phyloP scores from a whole-genome alignment of 2,888 invertebrate species.

The Cosmia pyralina region DNA sequence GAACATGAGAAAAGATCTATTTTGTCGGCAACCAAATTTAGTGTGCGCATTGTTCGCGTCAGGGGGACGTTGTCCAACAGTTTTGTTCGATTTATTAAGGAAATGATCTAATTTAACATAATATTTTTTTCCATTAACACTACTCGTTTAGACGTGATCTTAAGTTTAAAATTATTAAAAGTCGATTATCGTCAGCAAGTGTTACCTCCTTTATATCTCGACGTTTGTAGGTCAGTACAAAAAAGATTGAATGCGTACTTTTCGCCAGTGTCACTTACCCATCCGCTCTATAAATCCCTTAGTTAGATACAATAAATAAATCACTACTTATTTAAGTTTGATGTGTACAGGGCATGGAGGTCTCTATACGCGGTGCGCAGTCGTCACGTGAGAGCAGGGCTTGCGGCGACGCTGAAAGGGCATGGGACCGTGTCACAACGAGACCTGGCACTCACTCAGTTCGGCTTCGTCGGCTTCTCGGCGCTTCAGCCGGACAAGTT shows the following conservation, averaged over 20 bases:
- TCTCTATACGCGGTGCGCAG: slow-evolving; percentile 92
- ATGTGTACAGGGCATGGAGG: slow-evolving; percentile 91
- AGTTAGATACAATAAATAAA: slow-evolving; percentile 2
- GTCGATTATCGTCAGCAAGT: no score
- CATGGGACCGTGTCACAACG: slow-evolving; percentile 93
- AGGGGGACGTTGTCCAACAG: no score
- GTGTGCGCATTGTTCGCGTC: no score
- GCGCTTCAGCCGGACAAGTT: slow-evolving; percentile 91
- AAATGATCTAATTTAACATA: no score
- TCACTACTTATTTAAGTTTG: neutral
- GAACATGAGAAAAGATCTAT: no score
- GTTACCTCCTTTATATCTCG: no score
- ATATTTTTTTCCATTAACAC: no score
- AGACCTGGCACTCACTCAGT: slow-evolving; percentile 96
- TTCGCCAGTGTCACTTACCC: neutral
- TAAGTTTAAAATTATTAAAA: no score
- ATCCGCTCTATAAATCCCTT: neutral
- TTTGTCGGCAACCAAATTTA: no score
- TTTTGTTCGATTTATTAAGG: no score
- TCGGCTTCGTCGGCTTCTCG: slow-evolving; percentile 95
- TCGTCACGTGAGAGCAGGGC: slow-evolving; percentile 92
- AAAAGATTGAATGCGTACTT: neutral
- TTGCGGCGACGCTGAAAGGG: slow-evolving; percentile 82
- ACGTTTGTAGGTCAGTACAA: no score
- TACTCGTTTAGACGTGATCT: no score